Evolutionary conservation across 2,888 invertebrate species (phyloP), one percentile per base, ranked within the genome.

Genomic region (Lordiphosa andalusiaca): DNA sequence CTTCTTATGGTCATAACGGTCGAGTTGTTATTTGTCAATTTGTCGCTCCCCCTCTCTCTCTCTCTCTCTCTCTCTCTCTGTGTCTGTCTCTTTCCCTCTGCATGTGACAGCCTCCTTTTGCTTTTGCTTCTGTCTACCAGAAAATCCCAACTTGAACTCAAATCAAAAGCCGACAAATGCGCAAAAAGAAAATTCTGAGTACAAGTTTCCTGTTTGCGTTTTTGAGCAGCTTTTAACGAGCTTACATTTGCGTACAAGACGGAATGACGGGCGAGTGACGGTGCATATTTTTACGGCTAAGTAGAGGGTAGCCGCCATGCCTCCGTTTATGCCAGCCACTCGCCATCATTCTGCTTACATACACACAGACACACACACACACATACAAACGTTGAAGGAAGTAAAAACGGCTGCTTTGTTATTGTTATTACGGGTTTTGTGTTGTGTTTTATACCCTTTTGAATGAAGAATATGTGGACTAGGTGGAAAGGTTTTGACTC

Each of bases 251-350:
- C 62, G 52, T 51, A 53, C 59, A 51, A 62, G 56, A 60, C 66
- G 70, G 70, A 80, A 83, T 80, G 81, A 71, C 64, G 73, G 61
- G 50, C 68, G 52, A 76, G 77, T 77, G 77, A 77, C 77, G 73
- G 48, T 59, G 84, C 77, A 81, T 73, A 83, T 71, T 81, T 77
- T 55, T 12, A 51, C 25, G 51, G 33, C 53, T 40, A 61, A 57
- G 47, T 21, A 38, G 42, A 35, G 30, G 37, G 35, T n/a, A 21
- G 7, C 23, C 16, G 1, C 16, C 16, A 16, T 4, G 19, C 3
- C 41, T 12, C 41, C 25, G 6, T 5, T 30, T 10, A 12, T 16
- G 39, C 6, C 21, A n/a, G 10, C 21, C 40, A 21, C n/a, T 21
- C 10, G 30, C 30, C 25, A 25, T 25, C 25, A 25, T 25, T 7